Conservation (phyloP, 1,140 invertebrate genomes). For the Eueides isabella region DNA sequence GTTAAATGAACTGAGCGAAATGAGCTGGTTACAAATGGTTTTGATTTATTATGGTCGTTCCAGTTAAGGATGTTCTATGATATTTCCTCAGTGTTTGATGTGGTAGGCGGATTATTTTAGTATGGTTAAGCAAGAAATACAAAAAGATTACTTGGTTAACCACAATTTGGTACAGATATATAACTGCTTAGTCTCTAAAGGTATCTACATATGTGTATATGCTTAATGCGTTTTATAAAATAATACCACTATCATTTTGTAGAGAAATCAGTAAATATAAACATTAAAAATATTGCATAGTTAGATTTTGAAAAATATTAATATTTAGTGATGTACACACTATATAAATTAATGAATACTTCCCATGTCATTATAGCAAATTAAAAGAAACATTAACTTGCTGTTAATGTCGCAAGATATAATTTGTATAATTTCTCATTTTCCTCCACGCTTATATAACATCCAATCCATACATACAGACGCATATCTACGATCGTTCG, state of each 20-base stretch:
- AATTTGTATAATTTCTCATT: conserved; percentile 37
- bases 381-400: conserved; percentile 10
- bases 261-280: background rate
- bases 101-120: conserved; percentile 26
- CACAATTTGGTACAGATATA: background rate
- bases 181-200: background rate
- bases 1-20: conserved; percentile 6
- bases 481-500: conserved; percentile 73
- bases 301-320: background rate
- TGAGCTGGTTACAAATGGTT: conserved; percentile 18
- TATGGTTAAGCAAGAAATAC: conserved; percentile 1
- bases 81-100: conserved; percentile 23
- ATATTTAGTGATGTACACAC: background rate
- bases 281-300: background rate
- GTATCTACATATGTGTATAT: background rate
- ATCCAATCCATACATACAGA: conserved; percentile 63
- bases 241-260: background rate
- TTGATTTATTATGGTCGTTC: conserved; percentile 19
- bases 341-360: background rate
- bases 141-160: conserved; percentile 21
- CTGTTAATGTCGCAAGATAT: conserved; percentile 26
- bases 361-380: conserved; percentile 4
- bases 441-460: conserved; percentile 58
- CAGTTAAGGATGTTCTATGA: conserved; percentile 20
- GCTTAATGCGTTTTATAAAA: background rate